phyloP scores from a whole-genome alignment of 2,888 invertebrate genomes.

The Adelognathus sp. region DNA sequence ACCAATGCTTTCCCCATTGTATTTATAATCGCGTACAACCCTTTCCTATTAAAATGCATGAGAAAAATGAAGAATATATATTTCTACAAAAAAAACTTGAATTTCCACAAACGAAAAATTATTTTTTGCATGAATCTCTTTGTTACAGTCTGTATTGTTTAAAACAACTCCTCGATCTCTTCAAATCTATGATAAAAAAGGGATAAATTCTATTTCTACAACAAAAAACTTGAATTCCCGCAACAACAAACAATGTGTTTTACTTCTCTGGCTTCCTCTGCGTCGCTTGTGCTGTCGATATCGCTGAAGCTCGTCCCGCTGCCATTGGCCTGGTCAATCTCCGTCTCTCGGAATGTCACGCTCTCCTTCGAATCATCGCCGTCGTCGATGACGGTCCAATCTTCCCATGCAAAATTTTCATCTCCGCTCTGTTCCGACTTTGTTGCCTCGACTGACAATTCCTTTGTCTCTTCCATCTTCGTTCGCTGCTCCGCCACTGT shows the following conservation, averaged over 20 bases:
- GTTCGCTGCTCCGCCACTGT: too few species aligned
- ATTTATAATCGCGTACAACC: too few species aligned
- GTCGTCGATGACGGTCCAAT: conserved; percentile 59
- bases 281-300: conserved; percentile 35
- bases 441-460: conserved; percentile 1
- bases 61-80: too few species aligned
- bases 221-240: not conserved
- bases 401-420: conserved; percentile 51
- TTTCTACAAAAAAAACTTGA: too few species aligned
- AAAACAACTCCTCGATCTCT: too few species aligned
- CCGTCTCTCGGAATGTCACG: not conserved
- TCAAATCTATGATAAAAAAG: too few species aligned
- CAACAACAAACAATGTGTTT: not conserved
- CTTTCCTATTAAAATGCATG: too few species aligned
- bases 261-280: conserved; percentile 59
- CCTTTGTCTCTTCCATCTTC: conserved; percentile 48
- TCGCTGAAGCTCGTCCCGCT: conserved; percentile 23
- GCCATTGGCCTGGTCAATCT: conserved; percentile 5
- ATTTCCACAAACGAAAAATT: too few species aligned
- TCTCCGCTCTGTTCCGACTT: conserved; percentile 25
- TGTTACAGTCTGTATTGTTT: too few species aligned
- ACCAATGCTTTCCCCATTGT: too few species aligned
- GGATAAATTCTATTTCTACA: too few species aligned
- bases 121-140: too few species aligned
- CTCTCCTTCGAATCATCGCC: conserved; percentile 33